These are phyloP conservation scores for Acropternis orthonyx DNA, from an alignment of 2,797 vertebrate genomes.

Conservation along the genomic window DNA sequence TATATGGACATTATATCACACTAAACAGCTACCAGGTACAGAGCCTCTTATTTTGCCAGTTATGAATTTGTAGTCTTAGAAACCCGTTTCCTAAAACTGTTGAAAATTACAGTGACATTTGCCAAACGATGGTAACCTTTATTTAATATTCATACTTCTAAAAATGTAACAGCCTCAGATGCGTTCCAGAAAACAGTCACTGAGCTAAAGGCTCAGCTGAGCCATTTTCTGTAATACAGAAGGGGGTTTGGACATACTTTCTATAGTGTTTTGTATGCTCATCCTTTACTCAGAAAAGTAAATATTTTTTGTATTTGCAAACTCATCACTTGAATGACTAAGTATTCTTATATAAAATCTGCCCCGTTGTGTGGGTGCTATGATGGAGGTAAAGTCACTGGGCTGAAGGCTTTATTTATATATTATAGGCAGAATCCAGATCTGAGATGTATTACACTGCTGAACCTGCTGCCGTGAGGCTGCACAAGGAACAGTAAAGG, in stretches of 20 bases:
- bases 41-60: neutral
- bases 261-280: neutral
- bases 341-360: neutral
- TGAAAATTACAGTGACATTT: neutral
- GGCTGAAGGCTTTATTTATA: neutral
- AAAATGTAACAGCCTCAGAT: neutral
- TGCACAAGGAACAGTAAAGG: neutral
- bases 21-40: neutral
- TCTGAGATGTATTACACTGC: neutral
- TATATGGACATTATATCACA: neutral
- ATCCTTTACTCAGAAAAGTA: neutral
- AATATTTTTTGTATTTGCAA: neutral
- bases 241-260: neutral
- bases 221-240: neutral
- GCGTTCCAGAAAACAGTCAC: neutral
- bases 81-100: neutral
- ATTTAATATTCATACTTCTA: neutral
- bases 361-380: neutral
- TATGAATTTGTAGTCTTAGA: neutral
- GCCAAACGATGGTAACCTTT: neutral
- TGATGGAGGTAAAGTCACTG: neutral
- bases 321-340: neutral
- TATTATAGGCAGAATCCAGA: neutral
- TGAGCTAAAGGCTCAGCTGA: neutral
- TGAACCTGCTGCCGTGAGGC: neutral